Conservation (phyloP, 2,888 invertebrate species). For the Cephonodes hylas region DNA sequence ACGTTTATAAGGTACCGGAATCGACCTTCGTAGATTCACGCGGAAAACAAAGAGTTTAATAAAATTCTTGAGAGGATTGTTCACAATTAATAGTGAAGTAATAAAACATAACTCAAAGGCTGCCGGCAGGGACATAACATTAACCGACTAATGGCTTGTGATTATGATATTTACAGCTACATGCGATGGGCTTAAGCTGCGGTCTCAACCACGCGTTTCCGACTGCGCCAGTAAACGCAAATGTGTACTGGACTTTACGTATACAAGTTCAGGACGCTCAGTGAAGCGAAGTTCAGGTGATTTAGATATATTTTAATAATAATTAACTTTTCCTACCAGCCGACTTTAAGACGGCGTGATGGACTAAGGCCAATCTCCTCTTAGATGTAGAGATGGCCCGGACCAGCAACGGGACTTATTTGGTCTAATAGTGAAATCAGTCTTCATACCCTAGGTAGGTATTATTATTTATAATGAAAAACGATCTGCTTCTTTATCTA, state of each 20-base stretch:
- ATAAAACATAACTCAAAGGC: slow-evolving; percentile 67
- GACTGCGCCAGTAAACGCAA: slow-evolving; percentile 26
- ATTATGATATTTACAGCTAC: slow-evolving; percentile 79
- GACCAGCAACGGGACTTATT: too few species aligned
- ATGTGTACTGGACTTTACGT: neutral
- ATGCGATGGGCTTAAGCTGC: slow-evolving; percentile 57
- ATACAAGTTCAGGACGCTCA: neutral
- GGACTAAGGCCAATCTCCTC: too few species aligned
- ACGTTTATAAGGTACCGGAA: neutral
- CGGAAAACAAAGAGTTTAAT: slow-evolving; percentile 12
- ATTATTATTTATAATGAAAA: too few species aligned
- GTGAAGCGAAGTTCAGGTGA: neutral
- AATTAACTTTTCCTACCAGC: too few species aligned
- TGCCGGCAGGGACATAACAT: slow-evolving; percentile 73
- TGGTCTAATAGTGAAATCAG: too few species aligned
- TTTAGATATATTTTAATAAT: too few species aligned
- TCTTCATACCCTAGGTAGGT: too few species aligned
- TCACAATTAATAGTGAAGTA: slow-evolving; percentile 66
- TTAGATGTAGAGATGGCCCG: too few species aligned
- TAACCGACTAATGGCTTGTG: slow-evolving; percentile 73
- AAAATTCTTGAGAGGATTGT: slow-evolving; percentile 42
- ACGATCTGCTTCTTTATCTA: too few species aligned
- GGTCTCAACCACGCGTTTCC: slow-evolving; percentile 29
- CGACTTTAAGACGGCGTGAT: too few species aligned
- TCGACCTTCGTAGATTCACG: slow-evolving; percentile 4